Evolutionary conservation across 2,888 invertebrate species (phyloP), one percentile per base, ranked within the genome.

Genomic region (Cheiracanthium punctorium): DNA sequence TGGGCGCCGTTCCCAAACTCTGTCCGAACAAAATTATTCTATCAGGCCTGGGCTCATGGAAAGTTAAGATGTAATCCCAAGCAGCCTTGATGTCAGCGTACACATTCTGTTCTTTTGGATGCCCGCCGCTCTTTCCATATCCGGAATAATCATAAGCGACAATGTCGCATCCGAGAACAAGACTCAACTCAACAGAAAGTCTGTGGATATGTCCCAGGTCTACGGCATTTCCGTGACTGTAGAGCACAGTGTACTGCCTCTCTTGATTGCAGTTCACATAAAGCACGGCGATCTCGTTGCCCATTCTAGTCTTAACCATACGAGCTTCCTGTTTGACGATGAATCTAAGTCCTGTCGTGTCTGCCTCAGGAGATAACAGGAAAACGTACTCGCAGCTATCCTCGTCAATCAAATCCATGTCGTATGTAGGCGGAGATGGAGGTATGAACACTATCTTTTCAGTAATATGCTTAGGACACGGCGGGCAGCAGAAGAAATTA

Each of bases 401-500:
- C 1, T 7, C 52, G 4, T 64, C 74, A 8, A 74, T 30, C 1
- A 65, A n/a, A 88, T 96, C 95, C 90, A 96, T 95, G 92, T 99
- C 95, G 92, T 96, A 95, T 93, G 99, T 99, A 89, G 98, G 98
- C 90, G 98, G 96, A 93, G 98, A 98, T 90, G 99, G 99, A 90
- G 99, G 99, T 92, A 99, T 94, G 93, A 99, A 99, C 89, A 99
- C 99, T 91, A 99, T 94, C 94, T 99, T 99, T 90, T 99, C 98
- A 91, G 99, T 99, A 91, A 99, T 99, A 93, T 96, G 95, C 91
- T 98, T 97, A 90, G 99, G 99, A 93, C 97, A 98, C 91, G 99
- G 99, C 92, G 99, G 99, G 94, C 99, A 99, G 94, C 99, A 99
- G 94, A 99, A 99, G 93, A 99, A 94, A 93, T 98, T 98, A 94